Conservation (phyloP, 2,888 invertebrate species). For the Cephus spinipes region DNA sequence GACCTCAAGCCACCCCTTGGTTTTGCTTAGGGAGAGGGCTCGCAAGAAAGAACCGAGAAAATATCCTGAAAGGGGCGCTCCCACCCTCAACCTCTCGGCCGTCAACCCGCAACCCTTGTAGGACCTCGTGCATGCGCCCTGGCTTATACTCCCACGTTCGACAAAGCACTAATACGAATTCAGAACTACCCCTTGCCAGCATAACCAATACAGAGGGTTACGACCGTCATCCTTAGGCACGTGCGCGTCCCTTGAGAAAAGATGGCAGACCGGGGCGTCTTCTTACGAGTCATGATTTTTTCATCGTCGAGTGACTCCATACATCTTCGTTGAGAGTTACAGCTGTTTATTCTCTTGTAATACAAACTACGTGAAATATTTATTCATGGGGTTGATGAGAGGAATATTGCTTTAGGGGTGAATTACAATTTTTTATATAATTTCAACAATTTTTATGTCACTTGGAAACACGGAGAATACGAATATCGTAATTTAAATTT, state of each 20-base stretch:
- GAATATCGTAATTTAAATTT: neutral
- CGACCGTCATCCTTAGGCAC: neutral
- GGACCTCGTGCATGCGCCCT: neutral
- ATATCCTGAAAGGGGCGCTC: slow-evolving; percentile 49
- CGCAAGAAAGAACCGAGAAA: slow-evolving; percentile 65
- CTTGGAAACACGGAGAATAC: neutral
- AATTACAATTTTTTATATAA: neutral
- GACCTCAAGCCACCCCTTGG: slow-evolving; percentile 60
- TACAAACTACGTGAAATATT: too few relatives aligned
- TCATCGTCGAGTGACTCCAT: neutral
- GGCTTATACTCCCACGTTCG: neutral
- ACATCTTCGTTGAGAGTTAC: neutral
- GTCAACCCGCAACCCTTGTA: neutral
- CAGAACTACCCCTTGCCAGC: neutral
- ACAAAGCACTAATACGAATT: neutral
- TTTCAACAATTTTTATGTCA: neutral
- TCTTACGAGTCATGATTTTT: neutral
- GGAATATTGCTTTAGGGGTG: neutral
- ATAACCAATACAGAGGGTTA: neutral
- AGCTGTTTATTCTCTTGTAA: too few relatives aligned
- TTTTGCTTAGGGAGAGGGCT: slow-evolving; percentile 58
- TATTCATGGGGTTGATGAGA: neutral
- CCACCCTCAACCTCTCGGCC: neutral
- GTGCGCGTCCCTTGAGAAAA: neutral
- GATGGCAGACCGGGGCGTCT: neutral